A percentile compares a stretch with the other conserved stretches of the same genome.
phyloP scores from a whole-genome alignment of 2,797 vertebrate genomes.

The Cynodonichthys magdalenae region DNA sequence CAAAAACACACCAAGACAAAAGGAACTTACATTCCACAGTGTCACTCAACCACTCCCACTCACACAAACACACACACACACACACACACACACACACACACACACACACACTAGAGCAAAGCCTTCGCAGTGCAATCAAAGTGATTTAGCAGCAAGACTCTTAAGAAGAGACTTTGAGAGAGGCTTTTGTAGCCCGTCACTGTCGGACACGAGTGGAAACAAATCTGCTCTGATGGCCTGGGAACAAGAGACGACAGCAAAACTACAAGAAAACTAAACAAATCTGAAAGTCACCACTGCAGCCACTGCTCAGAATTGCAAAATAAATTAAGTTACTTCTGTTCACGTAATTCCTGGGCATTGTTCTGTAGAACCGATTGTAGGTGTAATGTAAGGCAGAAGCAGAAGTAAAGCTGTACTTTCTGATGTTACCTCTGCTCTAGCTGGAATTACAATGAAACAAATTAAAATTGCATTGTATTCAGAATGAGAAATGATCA shows the following conservation, averaged over 20 bases:
- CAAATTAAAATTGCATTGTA: too few species aligned
- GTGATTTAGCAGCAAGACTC: slow-evolving; percentile 46
- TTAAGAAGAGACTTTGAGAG: slow-evolving; percentile 26
- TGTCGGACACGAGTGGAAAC: slow-evolving; percentile 17
- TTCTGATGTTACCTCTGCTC: too few species aligned
- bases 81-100: slow-evolving; percentile 2
- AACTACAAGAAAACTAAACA: not conserved
- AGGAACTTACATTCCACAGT: slow-evolving; percentile 49
- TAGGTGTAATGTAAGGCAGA: too few species aligned
- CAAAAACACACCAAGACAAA: slow-evolving; percentile 40
- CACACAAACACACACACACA: not conserved
- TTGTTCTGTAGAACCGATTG: too few species aligned
- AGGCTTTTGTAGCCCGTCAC: slow-evolving; percentile 34
- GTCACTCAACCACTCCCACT: slow-evolving; percentile 5
- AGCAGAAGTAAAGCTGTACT: too few species aligned
- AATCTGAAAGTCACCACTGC: too few species aligned
- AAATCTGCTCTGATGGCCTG: not conserved
- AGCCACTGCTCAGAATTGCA: too few species aligned
- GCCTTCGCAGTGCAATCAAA: slow-evolving; percentile 30
- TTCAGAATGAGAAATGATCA: too few species aligned
- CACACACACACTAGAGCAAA: not conserved
- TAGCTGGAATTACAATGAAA: too few species aligned
- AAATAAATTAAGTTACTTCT: too few species aligned
- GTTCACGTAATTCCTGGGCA: too few species aligned
- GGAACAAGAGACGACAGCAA: not conserved